Evolutionary conservation across 2,113 vertebrate species (phyloP).

Genomic region (Acinonyx jubatus): DNA sequence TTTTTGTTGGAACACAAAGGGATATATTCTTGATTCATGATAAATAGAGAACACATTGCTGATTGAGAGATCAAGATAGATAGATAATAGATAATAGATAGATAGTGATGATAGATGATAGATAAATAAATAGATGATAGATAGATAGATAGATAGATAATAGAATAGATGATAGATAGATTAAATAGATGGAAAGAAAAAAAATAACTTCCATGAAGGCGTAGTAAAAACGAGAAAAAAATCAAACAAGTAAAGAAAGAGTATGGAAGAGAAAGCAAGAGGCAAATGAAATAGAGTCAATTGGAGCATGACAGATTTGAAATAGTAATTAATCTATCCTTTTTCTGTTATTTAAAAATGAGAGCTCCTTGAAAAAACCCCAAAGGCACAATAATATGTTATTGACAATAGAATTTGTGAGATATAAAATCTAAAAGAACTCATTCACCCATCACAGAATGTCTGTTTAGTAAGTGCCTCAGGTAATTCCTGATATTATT

Average conservation of each 20-base stretch:
- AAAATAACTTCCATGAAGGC: background rate
- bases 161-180: background rate
- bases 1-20: slow-evolving; percentile 1
- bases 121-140: background rate
- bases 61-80: background rate
- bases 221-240: background rate
- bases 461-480: background rate
- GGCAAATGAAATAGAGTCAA: background rate
- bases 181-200: background rate
- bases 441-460: background rate
- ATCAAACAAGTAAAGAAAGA: background rate
- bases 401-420: background rate
- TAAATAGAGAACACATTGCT: background rate
- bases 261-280: background rate
- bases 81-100: background rate
- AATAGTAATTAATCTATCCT: background rate
- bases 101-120: background rate
- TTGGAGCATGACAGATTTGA: background rate
- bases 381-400: background rate
- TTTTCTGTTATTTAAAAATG: background rate
- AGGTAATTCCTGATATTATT: background rate
- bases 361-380: background rate
- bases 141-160: no score
- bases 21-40: background rate
- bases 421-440: background rate